Evolutionary conservation across 2,888 invertebrate species (phyloP).

Genomic region (Hemistola chrysoprasaria): DNA sequence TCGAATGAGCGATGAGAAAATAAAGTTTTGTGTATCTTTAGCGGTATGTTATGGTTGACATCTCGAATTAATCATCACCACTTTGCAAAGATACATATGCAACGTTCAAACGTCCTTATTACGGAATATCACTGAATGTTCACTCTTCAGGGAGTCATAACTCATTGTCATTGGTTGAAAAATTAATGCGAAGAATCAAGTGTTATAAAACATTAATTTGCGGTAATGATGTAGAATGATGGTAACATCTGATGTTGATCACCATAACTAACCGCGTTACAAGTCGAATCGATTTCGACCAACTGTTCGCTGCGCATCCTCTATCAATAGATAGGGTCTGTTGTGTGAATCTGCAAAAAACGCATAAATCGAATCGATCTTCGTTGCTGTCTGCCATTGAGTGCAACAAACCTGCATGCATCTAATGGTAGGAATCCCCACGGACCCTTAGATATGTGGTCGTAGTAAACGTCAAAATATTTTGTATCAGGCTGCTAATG

Average conservation of each 20-base stretch:
- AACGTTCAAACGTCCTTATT: constrained; percentile 20
- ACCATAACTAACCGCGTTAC: constrained; percentile 78
- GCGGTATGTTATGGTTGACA: constrained; percentile 34
- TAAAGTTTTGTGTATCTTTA: constrained; percentile 34
- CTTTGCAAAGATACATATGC: constrained; percentile 24
- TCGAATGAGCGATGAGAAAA: constrained; percentile 34
- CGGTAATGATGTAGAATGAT: constrained; percentile 48
- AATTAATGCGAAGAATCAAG: constrained; percentile 8
- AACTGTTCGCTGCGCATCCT: constrained; percentile 64
- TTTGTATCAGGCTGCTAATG: constrained; percentile 77
- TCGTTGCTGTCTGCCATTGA: constrained; percentile 67
- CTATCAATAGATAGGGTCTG: constrained; percentile 74
- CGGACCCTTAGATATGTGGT: constrained; percentile 68
- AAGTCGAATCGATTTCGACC: constrained; percentile 62
- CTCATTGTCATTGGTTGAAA: constrained; percentile 17
- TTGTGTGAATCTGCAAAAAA: constrained; percentile 73
- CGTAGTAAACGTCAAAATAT: constrained; percentile 76
- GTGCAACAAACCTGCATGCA: constrained; percentile 51
- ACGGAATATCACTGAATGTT: constrained; percentile 12
- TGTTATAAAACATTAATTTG: constrained; percentile 31
- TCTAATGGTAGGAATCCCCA: constrained; percentile 63
- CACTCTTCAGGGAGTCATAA: constrained; percentile 28
- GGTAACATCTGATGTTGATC: constrained; percentile 77
- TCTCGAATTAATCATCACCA: constrained; percentile 47
- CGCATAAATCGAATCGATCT: constrained; percentile 80